Base-by-base conservation (phyloP, 2,113 vertebrate genomes). In the Myiagra hebetior region DNA sequence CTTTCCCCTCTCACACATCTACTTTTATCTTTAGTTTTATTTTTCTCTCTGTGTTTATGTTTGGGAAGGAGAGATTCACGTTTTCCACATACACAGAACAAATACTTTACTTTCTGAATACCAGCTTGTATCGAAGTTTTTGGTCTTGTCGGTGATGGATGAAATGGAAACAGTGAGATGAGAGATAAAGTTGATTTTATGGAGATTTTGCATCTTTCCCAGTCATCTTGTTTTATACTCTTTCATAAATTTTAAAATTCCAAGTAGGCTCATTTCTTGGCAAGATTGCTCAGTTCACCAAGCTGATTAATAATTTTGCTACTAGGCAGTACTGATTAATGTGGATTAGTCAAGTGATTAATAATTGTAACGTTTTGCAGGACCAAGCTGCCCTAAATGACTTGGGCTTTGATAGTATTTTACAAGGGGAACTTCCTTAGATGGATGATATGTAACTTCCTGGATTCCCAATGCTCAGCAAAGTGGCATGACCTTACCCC, bases 331-430 rank as follows among this genome's bases (percentile, higher is more conserved):
- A 78, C 94, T 98, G 97, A 98, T 97, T 97, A 97, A 97, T 93
- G 95, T 92, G 96, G 86, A 96, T 97, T 96, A 97, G 96, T 95
- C 91, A 96, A 93, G 93, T 97, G 98, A 98, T 97, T 98, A 98
- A 95, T 96, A 97, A 95, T 84, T 85, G 90, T 83, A 97, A 89
- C 91, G 89, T 82, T 97, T 89, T 88, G 74, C 79, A 97, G 64
- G 91, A 94, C 92, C 50, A 92, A 78, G 67, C 82, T 95, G 94
- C 55, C 85, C 80, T 87, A 88, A 97, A 89, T 13, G 3, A 86
- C 89, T 93, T 87, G 67, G 67, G 91, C 92, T 96, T 88, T 68
- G 85, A 97, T 41, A 81, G 50, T 91, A 88, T 95, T 93, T 84
- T 96, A 83, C 64, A 97, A 97, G 55, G 97, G 87, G 69, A 96